Evolutionary conservation across 2,888 invertebrate genomes (phyloP), one percentile per base, ranked within the genome.

Genomic region (Drosophila heteroneura): DNA sequence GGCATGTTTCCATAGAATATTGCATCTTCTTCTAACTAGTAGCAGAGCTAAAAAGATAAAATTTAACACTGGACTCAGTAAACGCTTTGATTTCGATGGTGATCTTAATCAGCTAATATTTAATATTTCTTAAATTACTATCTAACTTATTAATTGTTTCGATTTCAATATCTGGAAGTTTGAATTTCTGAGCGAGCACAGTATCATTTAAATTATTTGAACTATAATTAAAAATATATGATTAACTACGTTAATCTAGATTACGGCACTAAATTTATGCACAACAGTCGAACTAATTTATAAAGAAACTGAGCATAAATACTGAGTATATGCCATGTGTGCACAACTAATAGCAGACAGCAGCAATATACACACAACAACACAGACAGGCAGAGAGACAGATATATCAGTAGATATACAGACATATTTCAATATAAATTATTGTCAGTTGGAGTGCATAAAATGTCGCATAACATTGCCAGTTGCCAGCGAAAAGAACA

Each of bases 381-480:
- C 33, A 35, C 26, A 51, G 28, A 69, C 37, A 62, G 28, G 32
- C 32, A 19, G 5, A 44, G 44, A 57, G 14, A 14, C 39, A 32
- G 54, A 64, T 33, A 68, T 61, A 54, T 66, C 74, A 60, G 65
- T 39, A 30, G 52, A 66, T 64, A 49, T 71, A 67, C 60, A 75
- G 67, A 77, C 78, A 84, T 84, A 81, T 85, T 89, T 89, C 88
- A 85, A 80, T 80, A 85, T 89, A 89, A 89, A 87, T 89, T 89
- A 89, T 85, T 89, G 88, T 80, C 90, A 68, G 77, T 80, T 88
- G 76, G 65, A 85, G 88, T 85, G 88, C 81, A 89, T 84, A 84
- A 87, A 87, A 77, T 73, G 87, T 76, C 54, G 74, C 81, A 89
- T 89, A 82, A 84, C 81, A 70, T 72, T 76, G 73, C 56, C 66